phyloP scores from a whole-genome alignment of 1,140 invertebrate species.

The Vanessa tameamea region DNA sequence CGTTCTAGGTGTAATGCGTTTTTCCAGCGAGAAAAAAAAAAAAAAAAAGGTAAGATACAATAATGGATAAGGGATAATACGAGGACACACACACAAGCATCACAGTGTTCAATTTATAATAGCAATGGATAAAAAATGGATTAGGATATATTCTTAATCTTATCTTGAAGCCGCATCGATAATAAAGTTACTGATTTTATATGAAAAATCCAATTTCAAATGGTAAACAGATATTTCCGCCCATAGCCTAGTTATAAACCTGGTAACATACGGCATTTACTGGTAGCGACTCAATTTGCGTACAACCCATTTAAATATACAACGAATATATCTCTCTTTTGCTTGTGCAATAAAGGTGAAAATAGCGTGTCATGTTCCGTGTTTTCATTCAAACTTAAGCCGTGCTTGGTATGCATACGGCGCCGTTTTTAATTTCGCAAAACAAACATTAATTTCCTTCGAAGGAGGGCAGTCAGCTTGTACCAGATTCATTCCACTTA shows the following conservation, averaged over 20 bases:
- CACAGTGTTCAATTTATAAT: background rate
- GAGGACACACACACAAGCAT: background rate
- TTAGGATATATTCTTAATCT: background rate
- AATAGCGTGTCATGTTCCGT: background rate
- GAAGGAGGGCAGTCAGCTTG: constrained; percentile 45
- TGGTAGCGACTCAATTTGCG: background rate
- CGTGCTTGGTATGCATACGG: constrained; percentile 44
- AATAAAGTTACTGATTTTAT: constrained; percentile 25
- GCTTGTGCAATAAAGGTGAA: background rate
- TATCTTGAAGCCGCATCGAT: constrained; percentile 13
- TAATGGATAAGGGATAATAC: no score
- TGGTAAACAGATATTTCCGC: constrained; percentile 48
- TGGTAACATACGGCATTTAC: constrained; percentile 33
- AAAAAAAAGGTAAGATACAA: no score
- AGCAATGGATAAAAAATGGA: background rate
- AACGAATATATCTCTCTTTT: constrained; percentile 3
- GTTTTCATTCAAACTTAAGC: constrained; percentile 16
- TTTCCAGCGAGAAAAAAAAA: no score
- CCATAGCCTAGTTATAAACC: constrained; percentile 34
- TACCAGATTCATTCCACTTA: constrained; percentile 21
- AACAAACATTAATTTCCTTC: constrained; percentile 72
- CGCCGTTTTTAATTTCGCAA: constrained; percentile 66
- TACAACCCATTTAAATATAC: constrained; percentile 2
- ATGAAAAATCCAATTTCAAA: constrained; percentile 50
- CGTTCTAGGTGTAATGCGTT: no score